Base-by-base conservation (phyloP, 2,113 vertebrate species). In the Notarius quadriscutis region DNA sequence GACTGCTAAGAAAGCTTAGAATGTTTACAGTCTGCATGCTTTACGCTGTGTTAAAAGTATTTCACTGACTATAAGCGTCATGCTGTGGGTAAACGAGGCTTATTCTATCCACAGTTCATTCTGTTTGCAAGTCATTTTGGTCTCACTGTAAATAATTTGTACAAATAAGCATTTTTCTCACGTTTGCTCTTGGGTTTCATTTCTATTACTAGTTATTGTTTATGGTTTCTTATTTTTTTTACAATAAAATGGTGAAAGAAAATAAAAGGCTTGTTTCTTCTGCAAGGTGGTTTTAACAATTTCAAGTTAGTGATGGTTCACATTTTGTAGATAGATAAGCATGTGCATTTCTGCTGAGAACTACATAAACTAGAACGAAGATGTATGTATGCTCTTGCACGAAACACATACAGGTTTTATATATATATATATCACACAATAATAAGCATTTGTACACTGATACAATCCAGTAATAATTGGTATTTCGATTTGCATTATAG, bases 1-100 rank as follows among this genome's bases (percentile, higher is more conserved):
- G 93, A 96, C 96, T 57, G n/a, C 4, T 86, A 94, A 94, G 92
- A 94, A 96, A 88, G 90, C 83, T 53, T 75, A 51, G 83, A 53
- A 84, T 9, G 58, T 82, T 95, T 25, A 20, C 10, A 63, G 10
- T 12, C 20, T 65, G 22, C 81, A 83, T 25, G 34, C 81, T n/a
- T 65, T 51, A 65, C 6, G 10, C 17, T 18, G 0, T 55, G 30
- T 41, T 71, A 22, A 74, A 14, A 20, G 7, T 20, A 22, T 18
- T 22, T 20, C 18, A 22, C 18, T n/a, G 25, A 50, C 18, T 53
- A 20, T 14, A 53, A 78, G 12, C 50, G 8, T 27, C 3, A 7
- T 14, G 51, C 11, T 78, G 50, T 14, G 7, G n/a, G 50, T 78
- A 78, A 78, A 41, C 41, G 41, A 41, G 3, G 41, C 41, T 41